phyloP scores from a whole-genome alignment of 2,113 vertebrate species.

The Phyllostomus hastatus region DNA sequence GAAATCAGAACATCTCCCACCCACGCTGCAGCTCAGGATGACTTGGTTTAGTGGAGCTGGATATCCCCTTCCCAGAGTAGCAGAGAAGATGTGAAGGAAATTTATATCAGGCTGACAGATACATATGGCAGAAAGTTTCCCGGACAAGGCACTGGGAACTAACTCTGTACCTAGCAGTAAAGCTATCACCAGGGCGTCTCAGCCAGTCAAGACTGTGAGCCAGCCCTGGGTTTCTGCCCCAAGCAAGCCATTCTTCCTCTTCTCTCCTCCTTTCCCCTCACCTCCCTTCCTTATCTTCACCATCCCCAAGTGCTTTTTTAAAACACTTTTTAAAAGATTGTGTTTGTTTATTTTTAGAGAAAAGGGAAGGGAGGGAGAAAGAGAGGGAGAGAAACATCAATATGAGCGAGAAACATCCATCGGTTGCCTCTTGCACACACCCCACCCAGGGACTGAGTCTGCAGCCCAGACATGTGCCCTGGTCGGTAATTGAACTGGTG shows the following conservation, averaged over 20 bases:
- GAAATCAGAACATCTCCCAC: neutral
- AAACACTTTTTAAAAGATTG: neutral
- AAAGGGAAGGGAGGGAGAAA: too few relatives aligned
- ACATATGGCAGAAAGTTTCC: neutral
- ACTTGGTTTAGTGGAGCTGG: neutral
- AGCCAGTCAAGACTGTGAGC: neutral
- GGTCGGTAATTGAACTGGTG: too few relatives aligned
- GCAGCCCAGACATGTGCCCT: too few relatives aligned
- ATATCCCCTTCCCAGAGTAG: neutral
- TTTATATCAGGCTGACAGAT: neutral
- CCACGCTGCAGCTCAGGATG: neutral
- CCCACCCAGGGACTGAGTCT: too few relatives aligned
- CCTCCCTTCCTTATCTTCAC: neutral
- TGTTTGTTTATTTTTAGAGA: too few relatives aligned
- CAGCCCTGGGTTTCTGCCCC: neutral
- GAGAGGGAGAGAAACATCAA: too few relatives aligned
- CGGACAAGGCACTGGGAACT: neutral
- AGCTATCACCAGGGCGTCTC: neutral
- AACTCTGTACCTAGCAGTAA: neutral
- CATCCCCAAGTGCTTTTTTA: neutral
- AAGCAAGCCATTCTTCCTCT: neutral
- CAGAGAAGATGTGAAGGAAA: neutral
- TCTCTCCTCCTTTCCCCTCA: neutral
- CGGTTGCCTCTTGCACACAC: too few relatives aligned
- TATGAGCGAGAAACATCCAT: too few relatives aligned